phyloP scores from a whole-genome alignment of 1,140 invertebrate species.

The Orchesella cincta region DNA sequence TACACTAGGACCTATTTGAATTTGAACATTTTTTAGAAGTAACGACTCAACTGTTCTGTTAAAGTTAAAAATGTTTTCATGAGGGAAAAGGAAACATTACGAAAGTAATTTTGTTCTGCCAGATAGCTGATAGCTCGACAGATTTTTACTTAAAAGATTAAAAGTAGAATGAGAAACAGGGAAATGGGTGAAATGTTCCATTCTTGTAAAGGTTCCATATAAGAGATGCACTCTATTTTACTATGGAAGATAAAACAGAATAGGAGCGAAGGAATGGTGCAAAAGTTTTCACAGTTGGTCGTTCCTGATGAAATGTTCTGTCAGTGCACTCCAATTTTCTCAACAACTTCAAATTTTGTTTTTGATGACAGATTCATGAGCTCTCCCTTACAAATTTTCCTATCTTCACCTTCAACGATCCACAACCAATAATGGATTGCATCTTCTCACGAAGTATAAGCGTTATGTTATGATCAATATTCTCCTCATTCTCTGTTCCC shows the following conservation, averaged over 20 bases:
- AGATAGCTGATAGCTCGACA: no score
- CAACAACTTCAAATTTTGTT: constrained; percentile 19
- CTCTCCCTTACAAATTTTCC: constrained; percentile 18
- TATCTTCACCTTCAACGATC: constrained; percentile 7
- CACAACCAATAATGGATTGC: background rate
- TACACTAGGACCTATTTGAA: no score
- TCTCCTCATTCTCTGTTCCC: background rate
- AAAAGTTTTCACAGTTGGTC: constrained; percentile 24
- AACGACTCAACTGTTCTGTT: no score
- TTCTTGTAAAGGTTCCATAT: background rate
- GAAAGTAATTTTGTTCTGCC: background rate
- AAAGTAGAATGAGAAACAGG: no score
- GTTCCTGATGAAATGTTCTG: constrained; percentile 12
- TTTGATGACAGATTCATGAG: constrained; percentile 27
- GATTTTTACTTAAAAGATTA: no score
- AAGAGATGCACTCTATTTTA: background rate
- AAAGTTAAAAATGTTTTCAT: no score
- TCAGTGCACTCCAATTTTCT: constrained; percentile 26
- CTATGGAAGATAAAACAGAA: background rate
- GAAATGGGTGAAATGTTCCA: background rate
- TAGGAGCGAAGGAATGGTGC: background rate
- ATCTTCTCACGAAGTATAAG: constrained; percentile 50
- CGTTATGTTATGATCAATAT: constrained; percentile 52
- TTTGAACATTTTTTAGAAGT: no score
- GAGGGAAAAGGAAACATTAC: no score